Evolutionary conservation across 92 coral and sea anemone species (phyloP).

Genomic region (Muricea muricata): DNA sequence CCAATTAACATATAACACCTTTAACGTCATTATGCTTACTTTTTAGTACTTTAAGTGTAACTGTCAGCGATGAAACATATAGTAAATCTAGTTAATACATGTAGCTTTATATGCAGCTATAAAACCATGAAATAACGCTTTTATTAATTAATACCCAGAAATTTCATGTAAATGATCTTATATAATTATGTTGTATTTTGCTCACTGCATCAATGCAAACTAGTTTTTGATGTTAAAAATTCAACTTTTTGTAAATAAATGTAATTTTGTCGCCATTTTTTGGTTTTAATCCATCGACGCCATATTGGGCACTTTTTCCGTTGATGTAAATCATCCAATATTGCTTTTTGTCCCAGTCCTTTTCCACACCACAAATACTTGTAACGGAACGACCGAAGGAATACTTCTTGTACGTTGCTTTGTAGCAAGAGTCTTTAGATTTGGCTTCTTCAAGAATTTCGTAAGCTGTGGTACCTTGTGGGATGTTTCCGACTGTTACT

Average conservation of each 20-base stretch:
- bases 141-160: too few relatives aligned
- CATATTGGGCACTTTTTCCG: constrained; percentile 59
- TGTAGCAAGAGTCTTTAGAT: constrained; percentile 60
- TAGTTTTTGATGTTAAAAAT: constrained; percentile 25
- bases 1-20: too few relatives aligned
- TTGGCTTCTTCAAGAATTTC: constrained; percentile 67
- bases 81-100: too few relatives aligned
- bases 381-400: constrained; percentile 65
- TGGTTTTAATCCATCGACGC: constrained; percentile 79
- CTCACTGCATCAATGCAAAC: too few relatives aligned
- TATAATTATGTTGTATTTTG: too few relatives aligned
- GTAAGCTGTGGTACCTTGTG: constrained; percentile 71
- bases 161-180: too few relatives aligned
- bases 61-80: too few relatives aligned
- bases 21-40: too few relatives aligned
- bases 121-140: too few relatives aligned
- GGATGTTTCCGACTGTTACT: constrained; percentile 34
- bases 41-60: too few relatives aligned
- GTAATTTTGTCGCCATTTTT: constrained; percentile 66
- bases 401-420: constrained; percentile 46
- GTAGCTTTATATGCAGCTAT: too few relatives aligned
- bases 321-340: constrained; percentile 78
- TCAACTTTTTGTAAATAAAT: constrained; percentile 69
- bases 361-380: constrained; percentile 69
- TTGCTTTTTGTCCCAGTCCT: constrained; percentile 35